Evolutionary conservation across 1,140 invertebrate genomes (phyloP), one percentile per base, ranked within the genome.

Genomic region (Cyclargus thomasi): DNA sequence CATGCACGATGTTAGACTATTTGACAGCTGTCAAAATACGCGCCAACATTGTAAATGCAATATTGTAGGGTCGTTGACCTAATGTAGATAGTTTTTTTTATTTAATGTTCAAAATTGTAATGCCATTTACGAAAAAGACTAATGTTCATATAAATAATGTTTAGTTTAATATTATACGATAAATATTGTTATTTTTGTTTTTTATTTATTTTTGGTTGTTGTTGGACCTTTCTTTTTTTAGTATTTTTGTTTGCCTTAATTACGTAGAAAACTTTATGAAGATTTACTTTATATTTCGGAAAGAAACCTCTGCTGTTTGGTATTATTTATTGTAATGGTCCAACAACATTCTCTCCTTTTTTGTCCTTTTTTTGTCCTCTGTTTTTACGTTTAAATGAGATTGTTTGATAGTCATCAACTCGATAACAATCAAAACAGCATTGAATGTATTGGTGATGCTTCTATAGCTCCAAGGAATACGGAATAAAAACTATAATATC

Each of bases 41-140:
- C 53, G 53, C 55, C 55, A 59, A 59, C 20, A 59, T 65, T 68
- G 17, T 57, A 22, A 59, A 64, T 53, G 53, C 29, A 23, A 29
- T 20, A 35, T 22, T 20, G 29, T 55, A 69, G 36, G 63, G 53
- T 36, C 55, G 21, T 35, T 14, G 74, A 71, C 69, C 66, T 72
- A 53, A 29, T 78, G 74, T 82, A 80, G 74, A 76, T 82, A 77
- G 39, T 47, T 69, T 67, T 70, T 73, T 77, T 80, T 78, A 82
- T 82, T 79, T 83, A 88, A 86, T 88, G 82, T 88, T 88, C 83
- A 88, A 86, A 86, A 85, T 81, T 82, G 77, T 84, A 83, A 79
- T 88, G 85, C 85, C 85, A 88, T 88, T 80, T 81, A 79, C 71
- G 76, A 76, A 86, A 81, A 88, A 87, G 83, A 88, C 83, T 86